These are phyloP conservation scores for Tragelaphus strepsiceros DNA, from an alignment of 2,113 vertebrate genomes.

Conservation along the genomic window DNA sequence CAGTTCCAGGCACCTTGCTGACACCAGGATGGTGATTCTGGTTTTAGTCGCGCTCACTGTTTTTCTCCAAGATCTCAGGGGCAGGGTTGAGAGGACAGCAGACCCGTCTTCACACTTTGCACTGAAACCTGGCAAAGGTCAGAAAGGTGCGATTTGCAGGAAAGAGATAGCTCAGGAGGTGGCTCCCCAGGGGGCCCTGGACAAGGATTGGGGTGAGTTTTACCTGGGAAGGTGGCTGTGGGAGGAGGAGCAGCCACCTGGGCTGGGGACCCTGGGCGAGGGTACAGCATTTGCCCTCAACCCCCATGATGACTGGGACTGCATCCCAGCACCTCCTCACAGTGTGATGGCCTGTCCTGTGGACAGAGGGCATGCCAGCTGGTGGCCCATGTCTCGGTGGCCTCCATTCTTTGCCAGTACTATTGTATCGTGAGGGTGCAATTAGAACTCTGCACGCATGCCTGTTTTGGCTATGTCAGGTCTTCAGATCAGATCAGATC, in stretches of 20 bases:
- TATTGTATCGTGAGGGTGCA: neutral
- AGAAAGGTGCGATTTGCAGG: neutral
- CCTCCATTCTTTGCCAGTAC: neutral
- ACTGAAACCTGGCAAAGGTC: neutral
- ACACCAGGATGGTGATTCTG: neutral
- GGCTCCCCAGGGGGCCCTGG: neutral
- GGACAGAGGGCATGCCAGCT: neutral
- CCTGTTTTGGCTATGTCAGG: neutral
- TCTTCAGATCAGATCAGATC: too few relatives aligned
- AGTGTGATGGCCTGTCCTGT: neutral
- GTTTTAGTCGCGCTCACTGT: neutral
- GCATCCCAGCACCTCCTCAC: neutral
- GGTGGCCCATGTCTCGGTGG: neutral
- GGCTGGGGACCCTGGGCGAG: neutral
- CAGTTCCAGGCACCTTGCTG: too few relatives aligned
- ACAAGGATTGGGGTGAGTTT: accelerated
- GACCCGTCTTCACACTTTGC: neutral
- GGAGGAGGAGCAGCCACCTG: neutral
- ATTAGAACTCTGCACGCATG: accelerated
- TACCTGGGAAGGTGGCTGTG: neutral
- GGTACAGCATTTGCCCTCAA: neutral
- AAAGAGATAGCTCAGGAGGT: neutral
- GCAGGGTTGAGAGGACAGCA: neutral
- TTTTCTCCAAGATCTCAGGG: neutral
- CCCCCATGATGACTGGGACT: neutral